phyloP scores from a whole-genome alignment of 2,113 vertebrate species.

The Phocoena sinus region DNA sequence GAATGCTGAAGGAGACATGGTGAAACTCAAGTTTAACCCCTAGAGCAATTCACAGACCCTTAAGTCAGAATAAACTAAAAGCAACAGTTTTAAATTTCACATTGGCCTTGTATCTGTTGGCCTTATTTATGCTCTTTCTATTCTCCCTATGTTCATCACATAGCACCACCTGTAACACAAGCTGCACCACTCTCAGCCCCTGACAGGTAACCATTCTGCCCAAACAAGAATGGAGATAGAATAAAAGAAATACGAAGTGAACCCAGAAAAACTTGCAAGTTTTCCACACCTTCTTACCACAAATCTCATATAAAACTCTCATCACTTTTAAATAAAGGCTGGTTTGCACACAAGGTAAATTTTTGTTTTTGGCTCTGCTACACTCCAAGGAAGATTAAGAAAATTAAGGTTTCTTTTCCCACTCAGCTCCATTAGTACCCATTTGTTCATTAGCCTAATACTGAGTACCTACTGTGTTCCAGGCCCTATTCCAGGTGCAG shows the following conservation, averaged over 20 bases:
- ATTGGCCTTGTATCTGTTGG: background rate
- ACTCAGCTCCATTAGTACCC: background rate
- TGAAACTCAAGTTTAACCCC: background rate
- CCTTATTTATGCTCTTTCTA: background rate
- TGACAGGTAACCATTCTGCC: background rate
- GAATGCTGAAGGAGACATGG: background rate
- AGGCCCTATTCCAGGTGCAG: background rate
- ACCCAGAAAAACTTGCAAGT: background rate
- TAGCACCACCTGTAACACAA: background rate
- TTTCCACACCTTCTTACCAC: background rate
- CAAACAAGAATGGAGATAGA: background rate
- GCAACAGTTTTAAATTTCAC: background rate
- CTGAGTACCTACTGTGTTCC: background rate
- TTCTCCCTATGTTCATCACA: background rate
- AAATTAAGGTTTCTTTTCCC: background rate
- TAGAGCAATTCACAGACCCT: background rate
- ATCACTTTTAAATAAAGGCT: background rate
- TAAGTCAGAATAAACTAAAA: constrained; percentile 28
- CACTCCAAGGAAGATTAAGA: background rate
- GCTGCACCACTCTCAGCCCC: background rate
- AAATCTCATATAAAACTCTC: background rate
- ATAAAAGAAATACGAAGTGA: background rate
- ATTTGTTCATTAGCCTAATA: background rate
- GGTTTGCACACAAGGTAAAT: background rate
- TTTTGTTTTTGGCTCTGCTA: background rate